Base-by-base conservation (phyloP, 2,113 vertebrate species). In the Morone chrysops region DNA sequence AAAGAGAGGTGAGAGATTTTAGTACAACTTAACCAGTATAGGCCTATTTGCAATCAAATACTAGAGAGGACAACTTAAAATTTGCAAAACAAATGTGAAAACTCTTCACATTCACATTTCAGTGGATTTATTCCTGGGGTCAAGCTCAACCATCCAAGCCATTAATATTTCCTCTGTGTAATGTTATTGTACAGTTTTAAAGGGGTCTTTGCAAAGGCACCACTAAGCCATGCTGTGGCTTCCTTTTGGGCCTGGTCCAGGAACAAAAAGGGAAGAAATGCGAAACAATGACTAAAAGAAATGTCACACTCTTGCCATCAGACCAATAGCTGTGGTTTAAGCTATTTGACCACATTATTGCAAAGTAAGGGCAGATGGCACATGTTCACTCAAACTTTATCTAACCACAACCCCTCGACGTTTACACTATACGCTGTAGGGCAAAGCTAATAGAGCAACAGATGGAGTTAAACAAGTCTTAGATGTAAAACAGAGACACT, bases 371-470 rank as follows among this genome's bases (percentile, higher is more conserved):
- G 70, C 86, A 85, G 61, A 85, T 88, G 85, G 81, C 77, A 89
- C 83, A 87, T 71, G 77, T 83, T 90, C 80, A 86, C 63, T 87
- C 81, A 48, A 75, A 85, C 81, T 41, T 22, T 75, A 81, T 76
- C 81, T 66, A 82, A 93, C 93, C 91, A 71, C 91, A 91, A 38
- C 45, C 57, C 43, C 40, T 69, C 73, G 62, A 82, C 75, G 68
- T 84, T 80, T 70, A 90, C 77, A 51, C 40, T 40, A 57, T 67
- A 45, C 1, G 13, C 78, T 87, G 66, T 38, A 65, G 68, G 66
- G 20, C 54, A 45, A 40, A 41, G 53, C 76, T 78, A 65, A 77
- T 50, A 75, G 13, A 71, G 71, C 75, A 70, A 82, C 78, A 63
- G 72, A 78, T 69, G 78, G 54, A 72, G 70, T 56, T 45, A 4